These are phyloP conservation scores for Hapalemur alaotrensis DNA, from an alignment of 2,797 vertebrate genomes.

Conservation along the genomic window DNA sequence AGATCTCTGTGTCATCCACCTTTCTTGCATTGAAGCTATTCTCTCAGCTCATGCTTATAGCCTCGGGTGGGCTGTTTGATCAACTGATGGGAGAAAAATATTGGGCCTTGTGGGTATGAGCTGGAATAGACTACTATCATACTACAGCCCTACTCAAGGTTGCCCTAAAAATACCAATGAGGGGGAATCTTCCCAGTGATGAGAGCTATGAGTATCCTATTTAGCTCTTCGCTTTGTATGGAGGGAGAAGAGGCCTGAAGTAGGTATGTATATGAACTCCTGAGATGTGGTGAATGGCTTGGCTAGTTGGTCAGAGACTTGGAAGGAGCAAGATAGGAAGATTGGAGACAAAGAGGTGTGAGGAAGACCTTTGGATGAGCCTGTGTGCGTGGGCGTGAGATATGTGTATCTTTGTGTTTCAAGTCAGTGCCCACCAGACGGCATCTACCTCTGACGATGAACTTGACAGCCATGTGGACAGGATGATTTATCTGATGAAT, in stretches of 20 bases:
- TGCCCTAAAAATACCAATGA: not conserved
- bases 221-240: not conserved
- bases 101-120: not conserved
- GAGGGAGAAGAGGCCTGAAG: not conserved
- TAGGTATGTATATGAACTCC: not conserved
- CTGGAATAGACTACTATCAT: not conserved
- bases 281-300: not conserved
- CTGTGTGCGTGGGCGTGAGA: not conserved
- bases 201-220: not conserved
- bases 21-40: not conserved
- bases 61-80: not conserved
- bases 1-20: not conserved
- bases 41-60: not conserved
- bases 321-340: not conserved
- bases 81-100: not conserved
- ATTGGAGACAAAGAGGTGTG: not conserved
- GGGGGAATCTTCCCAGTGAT: not conserved
- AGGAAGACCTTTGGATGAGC: not conserved
- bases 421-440: not conserved
- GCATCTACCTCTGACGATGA: not conserved
- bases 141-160: not conserved
- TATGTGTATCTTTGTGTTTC: not conserved
- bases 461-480: not conserved
- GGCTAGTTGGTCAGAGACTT: not conserved
- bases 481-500: not conserved